phyloP scores from a whole-genome alignment of 2,113 vertebrate genomes.

The Leucosticte australis region DNA sequence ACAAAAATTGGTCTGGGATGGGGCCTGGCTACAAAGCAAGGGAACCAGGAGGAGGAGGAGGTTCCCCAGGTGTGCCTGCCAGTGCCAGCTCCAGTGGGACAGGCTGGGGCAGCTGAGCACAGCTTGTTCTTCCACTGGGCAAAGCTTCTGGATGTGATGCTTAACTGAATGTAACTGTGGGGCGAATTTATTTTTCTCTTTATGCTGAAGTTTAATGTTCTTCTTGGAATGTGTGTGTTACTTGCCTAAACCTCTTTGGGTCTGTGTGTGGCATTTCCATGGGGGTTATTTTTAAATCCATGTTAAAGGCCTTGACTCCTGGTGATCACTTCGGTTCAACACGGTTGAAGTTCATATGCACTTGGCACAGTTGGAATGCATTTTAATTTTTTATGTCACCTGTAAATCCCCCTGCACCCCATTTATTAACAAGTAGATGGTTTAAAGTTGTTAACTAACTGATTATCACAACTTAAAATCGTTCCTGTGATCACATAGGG shows the following conservation, averaged over 20 bases:
- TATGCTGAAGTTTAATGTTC: neutral
- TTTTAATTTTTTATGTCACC: neutral
- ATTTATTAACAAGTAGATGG: neutral
- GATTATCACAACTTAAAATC: neutral
- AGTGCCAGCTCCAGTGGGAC: neutral
- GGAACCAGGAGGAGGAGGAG: neutral
- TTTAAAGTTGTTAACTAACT: neutral
- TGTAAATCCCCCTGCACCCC: neutral
- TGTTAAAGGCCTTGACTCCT: conserved; percentile 29
- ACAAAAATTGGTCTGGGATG: neutral
- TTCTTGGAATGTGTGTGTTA: neutral
- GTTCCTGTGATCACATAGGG: neutral
- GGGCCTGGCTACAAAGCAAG: neutral
- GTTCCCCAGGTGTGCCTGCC: neutral
- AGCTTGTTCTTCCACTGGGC: neutral
- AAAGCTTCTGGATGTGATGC: neutral
- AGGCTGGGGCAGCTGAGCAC: neutral
- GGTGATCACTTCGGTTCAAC: conserved; percentile 12
- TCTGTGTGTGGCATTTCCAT: neutral
- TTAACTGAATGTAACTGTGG: conserved; percentile 26
- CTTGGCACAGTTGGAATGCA: neutral
- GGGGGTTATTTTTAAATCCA: conserved; percentile 14
- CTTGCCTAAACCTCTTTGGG: conserved; percentile 9
- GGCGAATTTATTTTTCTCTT: neutral
- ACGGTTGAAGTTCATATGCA: conserved; percentile 12